Conservation (phyloP, 2,113 vertebrate species). For the Neolamprologus kungweensis region DNA sequence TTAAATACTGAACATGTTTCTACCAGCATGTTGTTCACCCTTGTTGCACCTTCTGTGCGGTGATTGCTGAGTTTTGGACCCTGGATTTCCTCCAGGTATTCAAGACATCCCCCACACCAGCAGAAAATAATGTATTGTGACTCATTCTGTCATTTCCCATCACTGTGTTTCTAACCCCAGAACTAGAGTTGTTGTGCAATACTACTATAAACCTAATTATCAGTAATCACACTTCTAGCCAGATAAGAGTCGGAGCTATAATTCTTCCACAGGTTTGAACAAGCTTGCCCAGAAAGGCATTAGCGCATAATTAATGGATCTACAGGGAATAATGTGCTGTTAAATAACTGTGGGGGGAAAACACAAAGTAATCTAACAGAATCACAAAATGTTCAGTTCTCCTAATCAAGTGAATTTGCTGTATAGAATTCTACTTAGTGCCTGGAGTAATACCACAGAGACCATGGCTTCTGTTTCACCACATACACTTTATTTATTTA, state of each 20-base stretch:
- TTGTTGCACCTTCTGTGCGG: neutral
- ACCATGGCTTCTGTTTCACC: neutral
- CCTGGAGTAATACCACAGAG: neutral
- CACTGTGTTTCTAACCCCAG: neutral
- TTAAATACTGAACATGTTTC: neutral
- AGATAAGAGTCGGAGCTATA: neutral
- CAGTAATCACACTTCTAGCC: neutral
- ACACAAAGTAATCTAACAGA: neutral
- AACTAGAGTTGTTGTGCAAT: neutral
- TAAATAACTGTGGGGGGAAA: neutral
- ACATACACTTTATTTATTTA: neutral
- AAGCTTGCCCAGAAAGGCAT: neutral
- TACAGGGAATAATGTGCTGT: neutral
- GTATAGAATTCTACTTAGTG: neutral
- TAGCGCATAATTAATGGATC: slow-evolving; percentile 13
- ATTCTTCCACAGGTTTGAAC: neutral
- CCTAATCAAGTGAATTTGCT: neutral
- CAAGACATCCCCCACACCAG: neutral
- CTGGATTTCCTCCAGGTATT: neutral
- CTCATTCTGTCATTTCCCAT: neutral
- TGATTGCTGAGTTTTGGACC: neutral
- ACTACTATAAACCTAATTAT: neutral
- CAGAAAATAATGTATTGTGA: neutral
- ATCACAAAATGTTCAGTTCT: neutral
- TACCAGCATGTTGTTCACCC: neutral